phyloP scores from a whole-genome alignment of 2,113 vertebrate genomes.

The Xenopus laevis region DNA sequence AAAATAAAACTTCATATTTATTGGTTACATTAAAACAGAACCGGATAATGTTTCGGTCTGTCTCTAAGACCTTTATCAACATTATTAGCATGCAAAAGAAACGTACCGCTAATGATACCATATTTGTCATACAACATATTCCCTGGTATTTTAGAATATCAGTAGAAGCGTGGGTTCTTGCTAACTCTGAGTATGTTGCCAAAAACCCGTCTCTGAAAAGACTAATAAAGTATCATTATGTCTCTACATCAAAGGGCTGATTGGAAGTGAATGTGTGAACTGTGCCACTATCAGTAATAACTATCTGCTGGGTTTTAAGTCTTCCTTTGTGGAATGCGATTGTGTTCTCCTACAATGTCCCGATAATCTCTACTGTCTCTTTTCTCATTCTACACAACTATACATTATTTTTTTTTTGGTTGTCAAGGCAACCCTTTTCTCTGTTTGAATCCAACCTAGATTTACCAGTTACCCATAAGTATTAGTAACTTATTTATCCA shows the following conservation, averaged over 20 bases:
- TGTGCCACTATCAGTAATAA: constrained; percentile 27
- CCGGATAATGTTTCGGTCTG: too few relatives aligned
- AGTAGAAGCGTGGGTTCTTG: too few relatives aligned
- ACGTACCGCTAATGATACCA: too few relatives aligned
- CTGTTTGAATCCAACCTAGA: not conserved
- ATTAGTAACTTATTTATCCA: not conserved
- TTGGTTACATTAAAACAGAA: too few relatives aligned
- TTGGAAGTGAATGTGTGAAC: constrained; percentile 25
- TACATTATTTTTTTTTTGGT: constrained; percentile 25
- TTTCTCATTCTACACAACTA: constrained; percentile 24
- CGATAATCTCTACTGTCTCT: constrained; percentile 39
- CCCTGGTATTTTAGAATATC: too few relatives aligned
- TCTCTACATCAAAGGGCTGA: constrained; percentile 28
- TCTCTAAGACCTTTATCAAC: too few relatives aligned
- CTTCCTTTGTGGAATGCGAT: constrained; percentile 36
- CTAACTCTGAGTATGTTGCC: too few relatives aligned
- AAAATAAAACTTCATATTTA: too few relatives aligned
- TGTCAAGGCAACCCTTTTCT: constrained; percentile 20
- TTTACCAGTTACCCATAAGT: constrained; percentile 13
- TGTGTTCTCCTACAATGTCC: constrained; percentile 32
- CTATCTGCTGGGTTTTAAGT: constrained; percentile 33
- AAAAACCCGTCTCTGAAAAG: not conserved
- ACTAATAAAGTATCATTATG: constrained; percentile 33
- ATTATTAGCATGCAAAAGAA: too few relatives aligned
- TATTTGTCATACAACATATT: too few relatives aligned